Evolutionary conservation across 2,113 vertebrate genomes (phyloP).

Genomic region (Cichladusa arquata): DNA sequence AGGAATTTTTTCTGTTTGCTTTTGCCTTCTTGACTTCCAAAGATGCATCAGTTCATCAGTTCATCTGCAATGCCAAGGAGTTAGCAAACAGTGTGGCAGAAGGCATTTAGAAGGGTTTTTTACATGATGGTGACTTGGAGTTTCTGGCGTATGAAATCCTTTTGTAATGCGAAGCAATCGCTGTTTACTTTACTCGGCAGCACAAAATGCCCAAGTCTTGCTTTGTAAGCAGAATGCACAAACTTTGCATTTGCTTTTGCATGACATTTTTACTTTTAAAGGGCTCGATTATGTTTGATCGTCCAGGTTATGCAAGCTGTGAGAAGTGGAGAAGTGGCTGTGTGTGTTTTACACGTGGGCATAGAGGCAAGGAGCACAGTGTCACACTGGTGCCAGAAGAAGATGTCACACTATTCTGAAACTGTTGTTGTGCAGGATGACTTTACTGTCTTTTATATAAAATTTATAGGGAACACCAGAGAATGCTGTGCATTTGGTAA

Average conservation of each 20-base stretch:
- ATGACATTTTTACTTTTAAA: not conserved
- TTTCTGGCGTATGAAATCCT: not conserved
- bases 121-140: not conserved
- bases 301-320: not conserved
- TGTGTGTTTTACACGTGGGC: accelerated
- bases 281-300: not conserved
- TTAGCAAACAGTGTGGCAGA: not conserved
- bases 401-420: not conserved
- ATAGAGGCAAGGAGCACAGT: not conserved
- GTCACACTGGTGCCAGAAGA: not conserved
- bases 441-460: not conserved
- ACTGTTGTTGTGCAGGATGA: not conserved
- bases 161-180: accelerated
- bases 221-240: not conserved
- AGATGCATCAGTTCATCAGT: not conserved
- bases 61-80: not conserved
- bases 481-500: not conserved
- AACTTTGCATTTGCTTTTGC: not conserved
- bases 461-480: not conserved
- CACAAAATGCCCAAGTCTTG: not conserved
- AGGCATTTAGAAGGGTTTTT: not conserved
- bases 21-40: not conserved
- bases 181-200: not conserved
- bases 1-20: not conserved
- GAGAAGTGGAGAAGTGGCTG: not conserved